Base-by-base conservation (phyloP, 2,888 invertebrate genomes). In the Luperina testacea region DNA sequence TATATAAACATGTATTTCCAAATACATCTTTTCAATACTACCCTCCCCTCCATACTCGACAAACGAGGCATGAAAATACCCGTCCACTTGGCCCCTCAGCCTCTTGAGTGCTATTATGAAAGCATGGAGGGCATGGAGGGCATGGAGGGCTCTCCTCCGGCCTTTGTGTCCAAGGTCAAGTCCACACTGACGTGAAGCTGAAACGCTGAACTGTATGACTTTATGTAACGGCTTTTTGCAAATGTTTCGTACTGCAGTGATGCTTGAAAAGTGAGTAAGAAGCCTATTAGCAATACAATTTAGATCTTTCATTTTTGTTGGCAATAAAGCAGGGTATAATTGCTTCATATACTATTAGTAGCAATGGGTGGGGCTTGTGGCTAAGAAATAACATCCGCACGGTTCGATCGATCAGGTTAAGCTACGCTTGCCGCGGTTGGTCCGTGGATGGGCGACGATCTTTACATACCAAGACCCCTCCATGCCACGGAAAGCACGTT, bases 151-250 rank as follows among this genome's bases (percentile, higher is more conserved):
- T 38, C 84, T 84, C 64, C n/a, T 42, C n/a, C 24, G 71, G 68
- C 63, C 76, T 85, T 85, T 85, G 85, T 65, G 38, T 0, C 38
- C 84, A 85, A 87, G 84, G 84, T 87, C 87, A 84, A 84, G 87
- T 67, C 59, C 64, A 74, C 67, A 71, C 53, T 20, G 57, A 20
- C 27, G 61, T 24, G 45, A 57, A 71, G 20, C 65, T 71, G 45
- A 72, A 69, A 65, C 13, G 45, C 84, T 65, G 70, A 68, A 73
- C 77, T 61, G 59, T 53, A 82, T 71, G 71, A 64, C 65, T 71
- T 82, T 72, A 48, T 53, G 61, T 24, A 32, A 65, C 17, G 51
- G 61, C 9, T 77, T 77, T 74, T 74, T 74, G 61, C 71, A 85
- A 85, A 81, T 85, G 64, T 73, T 65, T 80, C 45, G 5, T 84